Percentiles rank a stretch among this genome's conserved stretches.
phyloP scores from a whole-genome alignment of 2,113 vertebrate species.

The Syngnathus floridae region DNA sequence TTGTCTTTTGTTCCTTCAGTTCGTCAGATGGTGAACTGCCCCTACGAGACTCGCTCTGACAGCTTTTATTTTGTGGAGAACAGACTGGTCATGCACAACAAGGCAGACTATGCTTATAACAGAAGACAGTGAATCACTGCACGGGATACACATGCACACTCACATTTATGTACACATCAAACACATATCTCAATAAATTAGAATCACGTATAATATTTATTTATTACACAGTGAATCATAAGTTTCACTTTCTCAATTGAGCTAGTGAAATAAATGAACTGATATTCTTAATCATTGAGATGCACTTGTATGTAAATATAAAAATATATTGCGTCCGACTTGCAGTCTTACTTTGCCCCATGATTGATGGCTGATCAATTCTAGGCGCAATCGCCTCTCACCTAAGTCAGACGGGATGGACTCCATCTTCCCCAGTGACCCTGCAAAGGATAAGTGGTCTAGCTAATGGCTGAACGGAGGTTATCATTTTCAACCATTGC shows the following conservation, averaged over 20 bases:
- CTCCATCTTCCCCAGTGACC: neutral
- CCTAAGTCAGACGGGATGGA: too few relatives aligned
- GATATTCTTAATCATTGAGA: neutral
- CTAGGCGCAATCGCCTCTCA: neutral
- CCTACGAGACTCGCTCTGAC: conserved; percentile 89
- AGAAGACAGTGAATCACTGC: conserved; percentile 77
- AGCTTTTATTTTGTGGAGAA: conserved; percentile 93
- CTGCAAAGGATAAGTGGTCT: neutral
- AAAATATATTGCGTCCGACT: neutral
- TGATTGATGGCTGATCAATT: neutral
- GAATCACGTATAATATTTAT: neutral
- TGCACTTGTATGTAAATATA: neutral
- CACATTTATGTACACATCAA: conserved; percentile 10
- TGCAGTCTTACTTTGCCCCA: neutral
- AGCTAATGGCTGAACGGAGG: neutral
- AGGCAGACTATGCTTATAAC: conserved; percentile 90
- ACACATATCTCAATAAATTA: neutral
- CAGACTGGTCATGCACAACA: conserved; percentile 96
- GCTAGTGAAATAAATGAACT: neutral
- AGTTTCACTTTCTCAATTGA: neutral
- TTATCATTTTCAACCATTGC: conserved; percentile 9
- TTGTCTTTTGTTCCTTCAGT: conserved; percentile 67
- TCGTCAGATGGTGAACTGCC: conserved; percentile 87
- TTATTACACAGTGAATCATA: neutral
- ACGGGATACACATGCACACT: conserved; percentile 7